phyloP scores from a whole-genome alignment of 2,797 vertebrate species.

The Sebastes minor region DNA sequence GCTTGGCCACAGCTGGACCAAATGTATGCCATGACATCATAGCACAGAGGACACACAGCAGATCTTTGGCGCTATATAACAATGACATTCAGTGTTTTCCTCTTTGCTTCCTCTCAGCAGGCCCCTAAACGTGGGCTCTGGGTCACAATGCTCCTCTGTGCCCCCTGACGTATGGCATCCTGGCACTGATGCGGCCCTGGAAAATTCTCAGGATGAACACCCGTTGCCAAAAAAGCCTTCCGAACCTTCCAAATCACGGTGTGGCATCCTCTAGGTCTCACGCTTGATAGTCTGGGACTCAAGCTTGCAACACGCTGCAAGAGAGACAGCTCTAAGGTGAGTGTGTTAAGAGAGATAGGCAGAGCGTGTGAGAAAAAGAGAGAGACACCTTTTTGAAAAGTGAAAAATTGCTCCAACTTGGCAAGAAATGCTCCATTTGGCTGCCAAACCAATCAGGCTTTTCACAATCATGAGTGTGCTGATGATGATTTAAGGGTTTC shows the following conservation, averaged over 20 bases:
- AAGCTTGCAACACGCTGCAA: conserved; percentile 31
- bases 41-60: conserved; percentile 40
- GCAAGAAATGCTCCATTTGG: conserved; percentile 6
- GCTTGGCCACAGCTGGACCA: conserved; percentile 70
- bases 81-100: conserved; percentile 73
- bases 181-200: conserved; percentile 57
- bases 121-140: conserved; percentile 61
- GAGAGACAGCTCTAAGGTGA: conserved; percentile 40
- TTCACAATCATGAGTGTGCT: conserved; percentile 11
- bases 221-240: conserved; percentile 45
- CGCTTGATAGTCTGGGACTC: conserved; percentile 28
- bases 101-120: conserved; percentile 56
- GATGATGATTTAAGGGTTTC: conserved; percentile 43
- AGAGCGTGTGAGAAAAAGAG: conserved; percentile 9
- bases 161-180: conserved; percentile 66
- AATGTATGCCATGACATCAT: conserved; percentile 61
- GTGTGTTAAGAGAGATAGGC: conserved; percentile 19
- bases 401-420: conserved; percentile 15
- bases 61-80: conserved; percentile 51
- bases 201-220: conserved; percentile 43
- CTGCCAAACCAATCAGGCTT: conserved; percentile 31
- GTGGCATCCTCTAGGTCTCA: conserved; percentile 34
- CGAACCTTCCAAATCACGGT: conserved; percentile 40
- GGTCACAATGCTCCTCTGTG: conserved; percentile 75
- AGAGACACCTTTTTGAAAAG: conserved; percentile 21